phyloP scores from a whole-genome alignment of 2,797 vertebrate genomes.

The Fratercula arctica region DNA sequence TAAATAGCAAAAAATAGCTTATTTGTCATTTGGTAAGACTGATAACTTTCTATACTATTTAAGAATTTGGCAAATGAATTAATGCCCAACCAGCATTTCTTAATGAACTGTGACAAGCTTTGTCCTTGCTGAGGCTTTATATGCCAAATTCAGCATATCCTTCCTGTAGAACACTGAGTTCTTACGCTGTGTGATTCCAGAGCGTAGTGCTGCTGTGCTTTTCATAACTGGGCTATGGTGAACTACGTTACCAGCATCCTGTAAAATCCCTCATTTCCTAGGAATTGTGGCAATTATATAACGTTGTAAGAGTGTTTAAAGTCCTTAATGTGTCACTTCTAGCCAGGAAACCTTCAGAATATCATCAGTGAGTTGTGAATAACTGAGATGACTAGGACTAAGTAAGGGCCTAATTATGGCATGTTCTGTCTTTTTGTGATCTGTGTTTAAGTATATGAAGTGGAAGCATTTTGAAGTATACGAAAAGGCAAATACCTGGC shows the following conservation, averaged over 20 bases:
- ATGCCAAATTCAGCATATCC: background rate
- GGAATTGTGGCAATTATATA: background rate
- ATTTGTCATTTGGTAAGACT: background rate
- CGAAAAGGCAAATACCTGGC: background rate
- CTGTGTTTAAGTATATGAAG: no score
- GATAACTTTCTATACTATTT: background rate
- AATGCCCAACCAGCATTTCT: background rate
- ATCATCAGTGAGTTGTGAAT: background rate
- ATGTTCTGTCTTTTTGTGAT: background rate
- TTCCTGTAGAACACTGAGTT: background rate
- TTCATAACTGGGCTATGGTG: fast-evolving
- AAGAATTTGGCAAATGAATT: background rate
- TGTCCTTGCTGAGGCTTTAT: background rate
- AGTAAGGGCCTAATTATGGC: background rate
- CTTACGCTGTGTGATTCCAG: background rate
- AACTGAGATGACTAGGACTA: background rate
- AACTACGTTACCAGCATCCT: fast-evolving
- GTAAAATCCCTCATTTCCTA: background rate
- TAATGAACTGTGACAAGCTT: background rate
- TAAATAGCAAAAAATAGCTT: background rate
- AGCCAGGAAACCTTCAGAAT: background rate
- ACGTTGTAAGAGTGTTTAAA: background rate
- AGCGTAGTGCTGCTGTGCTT: background rate
- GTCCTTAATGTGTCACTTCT: background rate
- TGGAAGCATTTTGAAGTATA: no score